phyloP scores from a whole-genome alignment of 2,113 vertebrate genomes.

The Bambusicola thoracicus region DNA sequence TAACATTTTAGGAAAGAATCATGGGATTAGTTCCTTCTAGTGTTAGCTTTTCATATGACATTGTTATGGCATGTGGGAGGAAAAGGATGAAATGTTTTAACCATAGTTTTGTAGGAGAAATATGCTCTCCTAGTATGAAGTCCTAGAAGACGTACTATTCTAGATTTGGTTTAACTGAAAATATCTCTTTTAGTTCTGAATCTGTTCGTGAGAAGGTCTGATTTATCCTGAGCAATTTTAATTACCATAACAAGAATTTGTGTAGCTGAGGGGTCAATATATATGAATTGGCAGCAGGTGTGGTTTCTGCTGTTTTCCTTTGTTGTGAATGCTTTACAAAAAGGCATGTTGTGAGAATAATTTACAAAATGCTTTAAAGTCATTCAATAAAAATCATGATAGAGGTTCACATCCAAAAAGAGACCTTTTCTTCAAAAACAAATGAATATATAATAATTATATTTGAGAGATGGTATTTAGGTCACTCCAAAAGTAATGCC shows the following conservation, averaged over 20 bases:
- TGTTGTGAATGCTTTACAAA: neutral
- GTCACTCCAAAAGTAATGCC: neutral
- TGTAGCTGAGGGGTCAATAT: constrained; percentile 1
- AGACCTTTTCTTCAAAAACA: neutral
- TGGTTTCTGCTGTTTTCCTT: neutral
- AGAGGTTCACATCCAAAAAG: neutral
- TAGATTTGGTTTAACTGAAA: constrained; percentile 45
- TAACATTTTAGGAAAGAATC: neutral
- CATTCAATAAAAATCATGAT: neutral
- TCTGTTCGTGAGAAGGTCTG: neutral
- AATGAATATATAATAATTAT: neutral
- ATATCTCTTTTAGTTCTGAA: constrained; percentile 23
- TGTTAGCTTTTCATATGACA: constrained; percentile 30
- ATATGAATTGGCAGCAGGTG: neutral
- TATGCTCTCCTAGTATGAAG: constrained; percentile 34
- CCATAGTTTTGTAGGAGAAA: constrained; percentile 38
- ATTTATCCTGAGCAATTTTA: neutral
- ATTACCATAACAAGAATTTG: neutral
- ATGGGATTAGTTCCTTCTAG: constrained; percentile 3
- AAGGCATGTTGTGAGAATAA: neutral
- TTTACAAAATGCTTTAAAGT: neutral
- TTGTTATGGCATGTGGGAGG: constrained; percentile 42
- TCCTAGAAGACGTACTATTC: constrained; percentile 40
- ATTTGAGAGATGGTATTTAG: neutral
- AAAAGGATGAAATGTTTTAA: constrained; percentile 52